phyloP scores from a whole-genome alignment of 2,797 vertebrate species.

The Lepilemur septentrionalis region DNA sequence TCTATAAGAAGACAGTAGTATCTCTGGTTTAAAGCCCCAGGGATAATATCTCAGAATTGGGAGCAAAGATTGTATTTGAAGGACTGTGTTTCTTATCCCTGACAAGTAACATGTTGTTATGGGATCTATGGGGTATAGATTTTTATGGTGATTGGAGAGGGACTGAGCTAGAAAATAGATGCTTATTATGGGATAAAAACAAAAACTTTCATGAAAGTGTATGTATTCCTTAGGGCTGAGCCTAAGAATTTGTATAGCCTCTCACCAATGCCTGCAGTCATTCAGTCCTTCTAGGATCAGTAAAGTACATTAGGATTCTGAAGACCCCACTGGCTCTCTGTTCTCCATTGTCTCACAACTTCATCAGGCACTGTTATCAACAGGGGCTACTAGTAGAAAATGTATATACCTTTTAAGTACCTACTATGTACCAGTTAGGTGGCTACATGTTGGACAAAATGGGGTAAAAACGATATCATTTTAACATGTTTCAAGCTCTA shows the following conservation, averaged over 20 bases:
- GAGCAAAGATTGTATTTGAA: conserved; percentile 28
- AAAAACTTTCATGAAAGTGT: neutral
- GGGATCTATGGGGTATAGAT: neutral
- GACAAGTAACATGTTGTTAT: neutral
- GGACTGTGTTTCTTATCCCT: neutral
- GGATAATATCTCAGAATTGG: neutral
- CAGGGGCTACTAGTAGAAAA: neutral
- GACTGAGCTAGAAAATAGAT: neutral
- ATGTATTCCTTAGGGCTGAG: neutral
- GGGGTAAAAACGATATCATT: neutral
- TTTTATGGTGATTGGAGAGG: neutral
- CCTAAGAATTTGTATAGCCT: neutral
- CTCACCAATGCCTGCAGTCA: neutral
- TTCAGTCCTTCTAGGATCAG: neutral
- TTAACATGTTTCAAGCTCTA: neutral
- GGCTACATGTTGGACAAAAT: neutral
- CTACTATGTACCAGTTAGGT: neutral
- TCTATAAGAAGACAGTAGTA: neutral
- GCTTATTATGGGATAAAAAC: neutral
- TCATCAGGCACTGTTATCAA: neutral
- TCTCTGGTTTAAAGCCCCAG: neutral
- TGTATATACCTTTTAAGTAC: neutral
- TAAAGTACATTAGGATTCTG: neutral
- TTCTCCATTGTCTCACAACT: neutral
- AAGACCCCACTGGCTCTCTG: neutral